These are phyloP conservation scores for Chaetodon trifasciatus DNA, from an alignment of 2,797 vertebrate species.

Conservation along the genomic window DNA sequence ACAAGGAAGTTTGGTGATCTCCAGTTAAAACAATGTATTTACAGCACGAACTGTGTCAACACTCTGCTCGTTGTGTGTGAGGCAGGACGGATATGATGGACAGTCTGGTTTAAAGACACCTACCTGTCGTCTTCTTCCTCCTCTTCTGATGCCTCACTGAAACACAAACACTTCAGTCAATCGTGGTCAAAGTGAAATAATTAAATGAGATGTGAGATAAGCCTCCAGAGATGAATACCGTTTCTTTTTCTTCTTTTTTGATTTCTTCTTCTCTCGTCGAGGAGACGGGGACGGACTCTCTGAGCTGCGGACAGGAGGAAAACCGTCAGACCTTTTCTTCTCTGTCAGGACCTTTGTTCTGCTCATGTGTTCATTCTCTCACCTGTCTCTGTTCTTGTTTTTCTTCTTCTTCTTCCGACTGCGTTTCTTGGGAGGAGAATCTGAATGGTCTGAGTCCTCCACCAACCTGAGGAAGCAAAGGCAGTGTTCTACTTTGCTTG, in stretches of 20 bases:
- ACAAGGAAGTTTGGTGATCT: not conserved
- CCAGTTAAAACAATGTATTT: not conserved
- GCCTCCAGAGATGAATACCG: conserved; percentile 55
- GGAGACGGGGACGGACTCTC: conserved; percentile 82
- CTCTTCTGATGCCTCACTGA: conserved; percentile 78
- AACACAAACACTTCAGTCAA: conserved; percentile 45
- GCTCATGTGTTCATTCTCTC: conserved; percentile 7
- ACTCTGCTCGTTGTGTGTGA: not conserved
- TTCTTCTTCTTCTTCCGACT: conserved; percentile 93
- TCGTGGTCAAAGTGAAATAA: accelerated
- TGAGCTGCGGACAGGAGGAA: conserved; percentile 74
- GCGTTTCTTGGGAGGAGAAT: conserved; percentile 89
- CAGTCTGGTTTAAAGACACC: not conserved
- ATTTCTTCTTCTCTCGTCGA: conserved; percentile 82
- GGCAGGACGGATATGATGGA: not conserved
- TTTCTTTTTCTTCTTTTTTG: conserved; percentile 86
- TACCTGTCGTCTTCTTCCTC: conserved; percentile 80
- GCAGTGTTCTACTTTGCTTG: no score
- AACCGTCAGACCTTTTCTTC: not conserved
- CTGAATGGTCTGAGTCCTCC: conserved; percentile 87
- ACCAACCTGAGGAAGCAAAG: conserved; percentile 76
- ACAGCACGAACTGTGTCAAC: not conserved
- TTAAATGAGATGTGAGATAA: accelerated
- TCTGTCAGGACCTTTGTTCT: not conserved
- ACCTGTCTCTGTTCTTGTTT: conserved; percentile 86